phyloP scores from a whole-genome alignment of 2,797 vertebrate species.

The Chiroxiphia lanceolata region DNA sequence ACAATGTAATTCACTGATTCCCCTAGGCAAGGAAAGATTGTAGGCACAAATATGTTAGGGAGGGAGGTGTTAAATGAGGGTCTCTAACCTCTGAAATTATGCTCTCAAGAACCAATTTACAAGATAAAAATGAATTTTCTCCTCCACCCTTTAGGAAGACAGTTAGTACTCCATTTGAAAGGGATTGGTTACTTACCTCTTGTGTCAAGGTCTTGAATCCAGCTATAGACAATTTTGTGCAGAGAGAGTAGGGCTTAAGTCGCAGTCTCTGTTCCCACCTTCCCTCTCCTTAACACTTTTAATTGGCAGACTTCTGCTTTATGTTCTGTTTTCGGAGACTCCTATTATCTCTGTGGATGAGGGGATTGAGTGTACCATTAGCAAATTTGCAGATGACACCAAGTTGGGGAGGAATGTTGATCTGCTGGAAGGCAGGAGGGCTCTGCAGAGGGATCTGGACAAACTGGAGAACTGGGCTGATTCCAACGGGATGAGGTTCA shows the following conservation, averaged over 20 bases:
- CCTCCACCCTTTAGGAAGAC: neutral
- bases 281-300: neutral
- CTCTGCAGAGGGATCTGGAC: too few relatives aligned
- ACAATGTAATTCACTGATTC: neutral
- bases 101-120: neutral
- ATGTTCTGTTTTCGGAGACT: neutral
- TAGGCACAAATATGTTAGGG: neutral
- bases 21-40: slow-evolving; percentile 9
- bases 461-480: too few relatives aligned
- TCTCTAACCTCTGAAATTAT: neutral
- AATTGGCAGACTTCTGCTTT: neutral
- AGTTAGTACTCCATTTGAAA: neutral
- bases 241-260: neutral
- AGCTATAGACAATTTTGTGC: neutral
- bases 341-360: neutral
- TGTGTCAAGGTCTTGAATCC: neutral
- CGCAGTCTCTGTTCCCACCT: neutral
- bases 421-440: too few relatives aligned
- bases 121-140: neutral
- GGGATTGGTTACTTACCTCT: neutral
- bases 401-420: too few relatives aligned
- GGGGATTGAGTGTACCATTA: too few relatives aligned
- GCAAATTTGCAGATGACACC: too few relatives aligned
- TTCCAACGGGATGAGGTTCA: too few relatives aligned
- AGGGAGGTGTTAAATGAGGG: neutral